Evolutionary conservation across 2,888 invertebrate genomes (phyloP), one percentile per base, ranked within the genome.

Genomic region (Celastrina argiolus): DNA sequence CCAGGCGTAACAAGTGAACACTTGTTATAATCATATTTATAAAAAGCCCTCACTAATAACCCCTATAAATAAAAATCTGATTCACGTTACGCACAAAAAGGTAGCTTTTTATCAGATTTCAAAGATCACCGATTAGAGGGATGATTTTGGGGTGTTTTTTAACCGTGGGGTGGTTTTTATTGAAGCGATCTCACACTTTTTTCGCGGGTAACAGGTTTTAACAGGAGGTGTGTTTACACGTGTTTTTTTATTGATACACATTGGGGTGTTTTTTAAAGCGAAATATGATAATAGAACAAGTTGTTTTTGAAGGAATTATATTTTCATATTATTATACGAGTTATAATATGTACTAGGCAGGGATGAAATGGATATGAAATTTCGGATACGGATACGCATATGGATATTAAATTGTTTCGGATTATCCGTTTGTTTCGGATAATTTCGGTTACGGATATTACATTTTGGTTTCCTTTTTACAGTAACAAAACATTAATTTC

Each of bases 101-200:
- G 75, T 81, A 82, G 81, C 61, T 61, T 81, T 84, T 84, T 84
- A 86, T 84, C 84, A 70, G 69, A 69, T 70, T 71, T 66, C 69
- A 74, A 73, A 81, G 81, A 81, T 66, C 34, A 82, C 77, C 79
- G 78, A 79, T 81, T 81, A 78, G 74, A 72, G 56, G 75, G 74
- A 75, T 74, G 71, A 73, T 66, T 73, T 71, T 75, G 79, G 82
- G 78, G 82, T 81, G 75, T 85, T 87, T 87, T 88, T 87, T 81
- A 82, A 39, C 34, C 61, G 36, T 1, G 56, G 74, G 87, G 87
- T 86, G 85, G 73, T 70, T 80, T 87, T 87, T 81, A 81, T 89
- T 87, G 81, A 89, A 87, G 86, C 88, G 89, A 89, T 89, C 88
- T 82, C 82, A 81, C 65, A 61, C 68, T 73, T 81, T 84, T 85